Base-by-base conservation (phyloP, 92 coral and sea anemone genomes). In the Virgularia gustaviana region DNA sequence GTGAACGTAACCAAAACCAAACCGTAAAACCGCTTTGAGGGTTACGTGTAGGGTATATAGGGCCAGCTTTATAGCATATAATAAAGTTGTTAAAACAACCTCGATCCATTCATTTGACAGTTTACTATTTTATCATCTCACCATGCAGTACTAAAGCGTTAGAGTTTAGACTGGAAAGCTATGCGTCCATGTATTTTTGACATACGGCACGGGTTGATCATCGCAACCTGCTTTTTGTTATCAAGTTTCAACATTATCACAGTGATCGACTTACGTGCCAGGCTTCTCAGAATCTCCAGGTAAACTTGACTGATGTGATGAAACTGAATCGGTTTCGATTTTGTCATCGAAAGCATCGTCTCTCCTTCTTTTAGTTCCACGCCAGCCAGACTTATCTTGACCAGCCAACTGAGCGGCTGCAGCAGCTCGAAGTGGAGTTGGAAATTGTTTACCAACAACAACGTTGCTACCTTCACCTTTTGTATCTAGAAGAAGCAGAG, bases 341-440 rank as follows among this genome's bases (percentile, higher is more conserved):
- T 77, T 89, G 49, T 80, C 75, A 33, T 52, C 30, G 31, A 12
- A 12, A 52, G 58, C 31, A 16, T 68, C 75, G 18, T 49, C 61
- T 31, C 61, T 68, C 36, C 75, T 49, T 68, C 75, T 49, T 32
- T 68, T 68, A 18, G 35, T 20, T 43, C 75, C 75, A 29, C 75
- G 75, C 61, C 61, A 68, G 3, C 86, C 72, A 19, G 95, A 62
- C 49, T 81, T 77, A 54, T 85, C 96, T 66, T 89, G 90, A 64
- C 85, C 83, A 24, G 99, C 99, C 28, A 94, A 76, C 61, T 45
- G 83, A 30, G 99, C 94, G n/a, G 72, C 96, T 12, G 99, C 99
- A 42, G 91, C 79, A 3, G 99, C 96, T 62, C 99, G 85, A 34
- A 89, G 90, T 44, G 99, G 99, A 0, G 99, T 94, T 9, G 88